phyloP scores from a whole-genome alignment of 1,140 invertebrate genomes.

The Diachasmimorpha longicaudata region DNA sequence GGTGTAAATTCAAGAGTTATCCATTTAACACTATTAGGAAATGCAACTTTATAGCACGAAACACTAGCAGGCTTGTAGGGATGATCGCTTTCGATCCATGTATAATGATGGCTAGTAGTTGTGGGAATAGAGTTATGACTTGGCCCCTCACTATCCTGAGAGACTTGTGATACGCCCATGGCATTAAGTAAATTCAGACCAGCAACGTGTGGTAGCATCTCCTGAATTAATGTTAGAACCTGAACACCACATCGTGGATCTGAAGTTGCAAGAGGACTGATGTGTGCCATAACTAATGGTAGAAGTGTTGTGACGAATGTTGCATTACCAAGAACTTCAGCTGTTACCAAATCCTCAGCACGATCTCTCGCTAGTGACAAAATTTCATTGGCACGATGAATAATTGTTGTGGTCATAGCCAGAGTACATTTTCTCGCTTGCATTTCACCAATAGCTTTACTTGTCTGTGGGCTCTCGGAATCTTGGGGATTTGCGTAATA shows the following conservation, averaged over 20 bases:
- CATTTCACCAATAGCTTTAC: slow-evolving; percentile 72
- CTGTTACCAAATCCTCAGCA: slow-evolving; percentile 64
- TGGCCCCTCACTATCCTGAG: slow-evolving; percentile 52
- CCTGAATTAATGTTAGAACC: slow-evolving; percentile 87
- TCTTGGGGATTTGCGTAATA: slow-evolving; percentile 77
- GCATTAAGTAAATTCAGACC: slow-evolving; percentile 76
- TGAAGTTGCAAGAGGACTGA: slow-evolving; percentile 79
- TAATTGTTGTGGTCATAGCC: slow-evolving; percentile 74
- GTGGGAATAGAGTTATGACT: slow-evolving; percentile 47
- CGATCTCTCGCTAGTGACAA: slow-evolving; percentile 74
- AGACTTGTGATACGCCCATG: slow-evolving; percentile 56
- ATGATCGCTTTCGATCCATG: slow-evolving; percentile 94
- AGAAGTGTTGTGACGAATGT: slow-evolving; percentile 78
- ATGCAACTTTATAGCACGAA: slow-evolving; percentile 87
- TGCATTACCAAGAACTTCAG: slow-evolving; percentile 66
- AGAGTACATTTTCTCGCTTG: slow-evolving; percentile 77
- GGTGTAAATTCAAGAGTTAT: slow-evolving; percentile 93
- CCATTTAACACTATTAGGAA: slow-evolving; percentile 89
- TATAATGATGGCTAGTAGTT: slow-evolving; percentile 85
- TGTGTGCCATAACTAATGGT: slow-evolving; percentile 80
- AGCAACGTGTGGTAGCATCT: slow-evolving; percentile 88
- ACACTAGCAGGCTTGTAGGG: slow-evolving; percentile 93
- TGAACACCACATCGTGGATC: slow-evolving; percentile 91
- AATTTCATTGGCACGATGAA: slow-evolving; percentile 75
- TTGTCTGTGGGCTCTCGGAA: slow-evolving; percentile 70